Base-by-base conservation (phyloP, 2,888 invertebrate genomes). In the Stenichneumon culpator region DNA sequence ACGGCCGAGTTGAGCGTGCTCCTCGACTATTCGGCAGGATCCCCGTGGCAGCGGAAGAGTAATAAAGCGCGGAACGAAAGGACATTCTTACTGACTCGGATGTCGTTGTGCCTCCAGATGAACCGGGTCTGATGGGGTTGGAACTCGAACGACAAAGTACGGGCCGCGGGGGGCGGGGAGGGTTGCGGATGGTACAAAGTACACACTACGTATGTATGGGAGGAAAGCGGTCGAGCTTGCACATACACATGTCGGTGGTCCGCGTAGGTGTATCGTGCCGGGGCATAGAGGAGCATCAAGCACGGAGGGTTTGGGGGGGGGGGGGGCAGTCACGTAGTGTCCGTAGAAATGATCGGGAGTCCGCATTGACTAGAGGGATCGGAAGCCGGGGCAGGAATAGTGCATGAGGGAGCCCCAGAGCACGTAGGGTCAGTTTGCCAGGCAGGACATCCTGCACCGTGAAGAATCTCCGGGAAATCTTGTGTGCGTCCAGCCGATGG, bases 351-450 rank as follows among this genome's bases (percentile, higher is more conserved):
- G 88, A 89, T 90, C 88, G 87, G 88, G 88, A 88, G 88, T 87
- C 85, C 85, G 80, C 87, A 85, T 87, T 88, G 88, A 85, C 80
- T 79, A 86, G 87, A 87, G 88, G 79, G 77, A 88, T 89, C 89
- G 90, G 89, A 90, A 91, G 90, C 89, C 86, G 86, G 57, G 73
- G 39, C 70, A 86, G 73, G 86, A 90, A 89, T 89, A 90, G 89
- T 89, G 87, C 89, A 90, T 90, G 90, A 88, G 89, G 89, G 87
- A 91, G 91, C 91, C 25, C 19, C 91, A 83, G 84, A 87, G 90
- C 91, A 91, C 91, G 91, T 91, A 91, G 91, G 89, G 88, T 90
- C 91, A 90, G 91, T 91, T 91, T 91, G 90, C 91, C 90, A 87
- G 91, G 86, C 89, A 86, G 88, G 89, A 89, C 89, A 89, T 90